Percentiles rank a stretch among this genome's conserved stretches.
These are phyloP conservation scores for Philonicus albiceps DNA, from an alignment of 2,888 invertebrate genomes.

Conservation along the genomic window DNA sequence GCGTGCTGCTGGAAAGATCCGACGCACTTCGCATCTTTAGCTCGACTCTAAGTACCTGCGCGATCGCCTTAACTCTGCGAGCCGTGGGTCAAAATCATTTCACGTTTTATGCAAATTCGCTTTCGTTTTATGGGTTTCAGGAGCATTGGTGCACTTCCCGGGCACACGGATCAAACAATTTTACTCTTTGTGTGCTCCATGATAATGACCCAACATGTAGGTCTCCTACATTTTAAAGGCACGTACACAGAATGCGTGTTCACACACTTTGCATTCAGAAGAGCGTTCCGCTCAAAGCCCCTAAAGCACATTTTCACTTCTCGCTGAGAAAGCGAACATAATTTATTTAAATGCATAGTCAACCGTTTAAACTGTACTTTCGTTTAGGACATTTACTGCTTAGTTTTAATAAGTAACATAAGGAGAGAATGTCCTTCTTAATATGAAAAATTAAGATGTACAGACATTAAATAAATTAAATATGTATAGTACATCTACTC, in stretches of 20 bases:
- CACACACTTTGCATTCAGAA: neutral
- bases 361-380: neutral
- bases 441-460: too few species aligned
- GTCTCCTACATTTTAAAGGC: neutral
- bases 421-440: too few species aligned
- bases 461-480: too few species aligned
- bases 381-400: too few species aligned
- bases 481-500: too few species aligned
- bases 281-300: neutral
- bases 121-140: constrained; percentile 39
- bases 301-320: neutral
- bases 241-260: neutral
- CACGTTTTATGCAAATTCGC: constrained; percentile 26
- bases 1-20: constrained; percentile 19
- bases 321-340: neutral
- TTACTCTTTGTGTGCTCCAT: neutral
- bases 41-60: neutral
- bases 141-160: constrained; percentile 31
- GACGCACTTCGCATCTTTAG: neutral
- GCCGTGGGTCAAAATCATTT: constrained; percentile 19
- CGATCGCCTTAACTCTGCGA: neutral
- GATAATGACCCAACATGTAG: neutral
- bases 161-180: constrained; percentile 2
- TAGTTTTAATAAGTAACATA: too few species aligned
- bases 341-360: neutral